A percentile compares a stretch with the other conserved stretches of the same genome.
These are phyloP conservation scores for Metalampra italica DNA, from an alignment of 2,888 invertebrate genomes.

Conservation along the genomic window DNA sequence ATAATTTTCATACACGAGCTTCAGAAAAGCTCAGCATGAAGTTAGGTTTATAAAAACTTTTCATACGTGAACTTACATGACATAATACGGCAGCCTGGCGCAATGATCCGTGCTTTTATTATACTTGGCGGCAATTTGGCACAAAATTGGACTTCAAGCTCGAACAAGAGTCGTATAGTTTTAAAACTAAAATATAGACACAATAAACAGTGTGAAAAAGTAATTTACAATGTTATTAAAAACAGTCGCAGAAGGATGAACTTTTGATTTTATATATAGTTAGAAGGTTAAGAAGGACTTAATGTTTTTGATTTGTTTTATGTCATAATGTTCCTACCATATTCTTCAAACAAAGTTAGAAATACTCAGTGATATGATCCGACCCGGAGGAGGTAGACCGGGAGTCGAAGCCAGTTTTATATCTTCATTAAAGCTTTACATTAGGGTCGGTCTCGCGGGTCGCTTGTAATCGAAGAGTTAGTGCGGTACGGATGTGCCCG, in stretches of 20 bases:
- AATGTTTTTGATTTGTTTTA: too few species aligned
- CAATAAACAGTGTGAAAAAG: too few species aligned
- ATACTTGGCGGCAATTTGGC: not conserved
- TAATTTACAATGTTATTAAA: too few species aligned
- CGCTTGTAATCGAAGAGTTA: constrained; percentile 59
- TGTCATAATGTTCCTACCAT: too few species aligned
- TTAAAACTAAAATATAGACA: not conserved
- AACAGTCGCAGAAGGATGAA: too few species aligned
- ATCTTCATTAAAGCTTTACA: constrained; percentile 40
- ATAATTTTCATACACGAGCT: not conserved
- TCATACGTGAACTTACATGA: not conserved
- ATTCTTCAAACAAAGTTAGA: not conserved
- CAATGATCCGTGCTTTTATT: not conserved
- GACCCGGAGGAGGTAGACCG: not conserved
- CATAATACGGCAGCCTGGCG: not conserved
- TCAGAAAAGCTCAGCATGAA: not conserved
- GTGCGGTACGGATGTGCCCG: constrained; percentile 36
- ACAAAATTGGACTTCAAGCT: not conserved
- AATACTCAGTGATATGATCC: not conserved
- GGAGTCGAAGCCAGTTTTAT: constrained; percentile 24
- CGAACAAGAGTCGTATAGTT: not conserved
- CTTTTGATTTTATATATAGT: too few species aligned
- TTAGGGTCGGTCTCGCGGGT: constrained; percentile 43
- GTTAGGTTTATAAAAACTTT: not conserved
- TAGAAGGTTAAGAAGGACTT: too few species aligned